Conservation (phyloP, 2,797 vertebrate species). For the Characodon lateralis region DNA sequence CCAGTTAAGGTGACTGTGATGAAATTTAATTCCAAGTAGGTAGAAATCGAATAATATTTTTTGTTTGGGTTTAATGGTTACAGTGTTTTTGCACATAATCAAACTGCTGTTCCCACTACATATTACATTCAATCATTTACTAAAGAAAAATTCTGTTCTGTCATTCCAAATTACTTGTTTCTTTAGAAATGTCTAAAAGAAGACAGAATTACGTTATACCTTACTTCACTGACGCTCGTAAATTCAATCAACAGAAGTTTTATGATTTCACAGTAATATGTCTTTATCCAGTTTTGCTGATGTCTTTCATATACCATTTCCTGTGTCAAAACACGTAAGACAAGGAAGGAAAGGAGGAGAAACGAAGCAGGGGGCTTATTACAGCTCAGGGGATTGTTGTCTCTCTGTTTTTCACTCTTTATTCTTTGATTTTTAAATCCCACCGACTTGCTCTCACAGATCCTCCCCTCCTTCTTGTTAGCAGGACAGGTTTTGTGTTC, state of each 20-base stretch:
- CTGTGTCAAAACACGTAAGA: conserved; percentile 41
- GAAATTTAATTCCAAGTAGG: not conserved
- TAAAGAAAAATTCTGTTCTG: not conserved
- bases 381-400: conserved; percentile 61
- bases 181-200: conserved; percentile 20
- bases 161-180: conserved; percentile 13
- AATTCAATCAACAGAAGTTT: conserved; percentile 35
- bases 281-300: conserved; percentile 59
- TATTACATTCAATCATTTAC: not conserved
- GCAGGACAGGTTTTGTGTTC: conserved; percentile 64
- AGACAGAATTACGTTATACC: conserved; percentile 36
- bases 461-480: conserved; percentile 50
- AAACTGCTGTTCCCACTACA: not conserved
- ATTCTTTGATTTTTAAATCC: conserved; percentile 59
- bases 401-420: conserved; percentile 51
- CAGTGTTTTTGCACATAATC: not conserved
- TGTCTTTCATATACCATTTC: conserved; percentile 48
- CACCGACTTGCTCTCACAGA: conserved; percentile 30
- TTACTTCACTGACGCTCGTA: conserved; percentile 41
- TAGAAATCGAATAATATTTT: not conserved
- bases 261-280: conserved; percentile 45
- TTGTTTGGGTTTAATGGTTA: not conserved
- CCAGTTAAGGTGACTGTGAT: not conserved
- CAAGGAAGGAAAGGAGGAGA: conserved; percentile 5
- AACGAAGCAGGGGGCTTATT: conserved; percentile 43